Evolutionary conservation across 2,888 invertebrate species (phyloP), one percentile per base, ranked within the genome.

Genomic region (Micoletzkya japonica): DNA sequence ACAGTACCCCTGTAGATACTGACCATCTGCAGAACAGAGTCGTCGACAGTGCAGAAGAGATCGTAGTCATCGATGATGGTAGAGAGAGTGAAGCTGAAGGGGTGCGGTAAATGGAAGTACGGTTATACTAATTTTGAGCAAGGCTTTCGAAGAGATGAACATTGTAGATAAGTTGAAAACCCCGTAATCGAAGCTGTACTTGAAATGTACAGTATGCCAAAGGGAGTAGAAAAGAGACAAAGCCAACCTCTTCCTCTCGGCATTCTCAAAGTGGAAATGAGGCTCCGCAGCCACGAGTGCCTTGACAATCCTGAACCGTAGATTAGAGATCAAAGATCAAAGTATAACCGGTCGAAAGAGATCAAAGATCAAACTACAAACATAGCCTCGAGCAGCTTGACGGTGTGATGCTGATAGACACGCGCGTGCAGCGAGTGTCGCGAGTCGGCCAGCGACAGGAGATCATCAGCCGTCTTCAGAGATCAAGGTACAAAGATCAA

Each of bases 371-470:
- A 30, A 28, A 61, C 61, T 49, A 28, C 61, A 30, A 14, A 49
- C 80, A 82, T 67, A 2, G 57, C 50, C 32, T 81, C 81, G 17
- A 75, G 73, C 17, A 73, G 76, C 10, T 74, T 54, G n/a, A 75
- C 76, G 7, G 82, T 78, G 64, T 79, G 77, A 72, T 84, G 84
- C 57, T 82, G 79, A 72, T 83, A 84, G 30, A 81, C 76, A n/a
- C 63, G 72, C 24, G 74, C 72, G 71, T 84, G 82, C 17, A 84
- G 75, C 30, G 72, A 70, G 37, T 74, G 72, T 6, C 82, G 73
- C 0, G 79, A 71, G 20, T 72, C 72, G 4, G 77, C 78, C 26
- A 76, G 75, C 10, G 70, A 49, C 36, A 70, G 63, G 30, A 82
- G 26, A 2, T 74, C 75, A 26, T 70, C 50, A 3, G 49, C 54